Base-by-base conservation (phyloP, 2,113 vertebrate genomes). In the Cyprinodon tularosa region DNA sequence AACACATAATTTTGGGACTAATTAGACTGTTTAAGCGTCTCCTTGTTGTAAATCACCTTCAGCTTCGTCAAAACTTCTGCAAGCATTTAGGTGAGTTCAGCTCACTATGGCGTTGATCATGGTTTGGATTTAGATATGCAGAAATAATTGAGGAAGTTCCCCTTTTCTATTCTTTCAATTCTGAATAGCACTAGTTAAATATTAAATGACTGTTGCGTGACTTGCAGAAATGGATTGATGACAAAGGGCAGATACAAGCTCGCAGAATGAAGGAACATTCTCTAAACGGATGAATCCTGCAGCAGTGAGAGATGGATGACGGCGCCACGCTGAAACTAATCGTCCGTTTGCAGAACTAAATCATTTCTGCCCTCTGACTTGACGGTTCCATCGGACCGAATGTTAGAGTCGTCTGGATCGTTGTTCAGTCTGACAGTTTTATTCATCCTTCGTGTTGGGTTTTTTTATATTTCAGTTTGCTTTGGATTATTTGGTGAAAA, bases 361-460 rank as follows among this genome's bases (percentile, higher is more conserved):
- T 86, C 61, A 65, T 72, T 76, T 38, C n/a, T 72, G 45, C 70
- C 77, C 50, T 82, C 68, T 45, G 80, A 76, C 39, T 45, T 14
- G 53, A 72, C 38, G 2, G 66, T 57, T 71, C 2, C 22, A 60
- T 61, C 47, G 15, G 42, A 57, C 47, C 22, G 14, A 75, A 38
- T 44, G 14, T 22, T 29, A 17, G 48, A 74, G 62, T 10, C 10
- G 4, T 62, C n/a, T 4, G 60, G 60, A 65, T 13, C 74, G 74
- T 71, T 45, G 39, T 69, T 15, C 15, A 37, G 2, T 5, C 22
- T 68, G 36, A 68, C 83, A 78, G 48, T 40, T 39, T 38, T 12
- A 62, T 39, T 73, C 71, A n/a, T 8, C 6, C 57, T 8, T 17
- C 60, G 70, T 12, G 40, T 66, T 72, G 67, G 68, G 2, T 45